Evolutionary conservation across 2,888 invertebrate genomes (phyloP), one percentile per base, ranked within the genome.

Genomic region (Parnassius glacialis): DNA sequence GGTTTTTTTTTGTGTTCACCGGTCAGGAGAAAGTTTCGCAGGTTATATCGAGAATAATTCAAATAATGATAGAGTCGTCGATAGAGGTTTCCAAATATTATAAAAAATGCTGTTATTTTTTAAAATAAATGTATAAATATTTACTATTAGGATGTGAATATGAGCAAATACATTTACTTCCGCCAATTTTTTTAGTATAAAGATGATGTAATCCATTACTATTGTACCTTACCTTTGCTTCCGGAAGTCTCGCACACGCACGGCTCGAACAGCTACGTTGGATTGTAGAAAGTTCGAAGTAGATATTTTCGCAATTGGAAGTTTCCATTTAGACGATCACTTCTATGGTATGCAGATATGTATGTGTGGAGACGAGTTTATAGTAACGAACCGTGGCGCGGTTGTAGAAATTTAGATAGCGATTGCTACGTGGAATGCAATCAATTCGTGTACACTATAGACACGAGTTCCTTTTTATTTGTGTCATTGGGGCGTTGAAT

Each of bases 131-230:
- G 20, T 10, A 50, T 42, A 11, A 9, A 43, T 42, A 57, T 57
- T 51, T 20, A n/a, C 41, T 48, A n/a, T 9, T 43, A 2, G 16
- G 2, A 57, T 43, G 1, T 43, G 7, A 11, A 16, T 12, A 13
- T 11, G 9, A 1, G 16, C 16, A 43, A 34, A 45, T 55, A 47
- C 25, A 45, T 34, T 10, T 50, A 43, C 10, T 43, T 20, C 20
- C 10, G 10, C 50, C 12, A 57, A 57, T 43, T 50, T 57, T 57
- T 41, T 10, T 16, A 5, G 57, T 13, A 57, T 20, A 51, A 50
- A 50, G 43, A 10, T 11, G 51, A 50, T 12, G 9, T 41, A 57
- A 51, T 50, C 42, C 48, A 57, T 43, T 50, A 57, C 20, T 50
- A 57, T 43, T 20, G 16, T 50, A 57, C 11, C 20, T 48, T 34